Base-by-base conservation (phyloP, 2,797 vertebrate genomes). In the Channa striata region DNA sequence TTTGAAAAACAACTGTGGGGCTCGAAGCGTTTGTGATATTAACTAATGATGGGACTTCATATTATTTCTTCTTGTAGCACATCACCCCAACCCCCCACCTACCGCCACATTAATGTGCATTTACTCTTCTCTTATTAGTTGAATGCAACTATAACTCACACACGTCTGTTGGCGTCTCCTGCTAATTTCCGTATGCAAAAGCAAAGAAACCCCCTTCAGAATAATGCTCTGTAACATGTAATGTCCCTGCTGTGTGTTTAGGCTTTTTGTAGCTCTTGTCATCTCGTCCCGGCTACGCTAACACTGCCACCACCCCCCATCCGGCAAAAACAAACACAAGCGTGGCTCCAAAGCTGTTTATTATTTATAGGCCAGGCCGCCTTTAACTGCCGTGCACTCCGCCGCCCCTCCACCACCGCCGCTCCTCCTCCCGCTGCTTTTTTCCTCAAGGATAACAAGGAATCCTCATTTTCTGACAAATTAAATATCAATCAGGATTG, bases 311-410 rank as follows among this genome's bases (percentile, higher is more conserved):
- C 40, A 78, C 75, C 84, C 84, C 82, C 60, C 25, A 30, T 30
- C 71, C 69, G 86, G 84, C 71, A 81, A 87, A 92, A 90, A 83
- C 87, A 89, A 91, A 91, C 89, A 92, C 84, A 64, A 77, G 74
- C 17, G 47, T 65, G 43, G 76, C 78, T 72, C 80, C 60, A 57
- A 76, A 82, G 86, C 86, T 78, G 78, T 90, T 82, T 86, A 92
- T 93, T 93, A 93, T 92, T 93, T 90, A 92, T 92, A 68, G 80
- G 80, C 59, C 52, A 68, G 74, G 70, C 77, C 72, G 74, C 72
- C 80, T 86, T 71, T 79, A 85, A 85, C 81, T 71, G 57, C 69
- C 39, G 59, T 21, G 60, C 54, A 5, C 54, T 20, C 20, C 48
- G 36, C 46, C 7, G 6, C 68, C 60, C 68, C 72, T 75, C 72